These are phyloP conservation scores for Lophochroa leadbeateri DNA, from an alignment of 2,113 vertebrate species.

Conservation along the genomic window DNA sequence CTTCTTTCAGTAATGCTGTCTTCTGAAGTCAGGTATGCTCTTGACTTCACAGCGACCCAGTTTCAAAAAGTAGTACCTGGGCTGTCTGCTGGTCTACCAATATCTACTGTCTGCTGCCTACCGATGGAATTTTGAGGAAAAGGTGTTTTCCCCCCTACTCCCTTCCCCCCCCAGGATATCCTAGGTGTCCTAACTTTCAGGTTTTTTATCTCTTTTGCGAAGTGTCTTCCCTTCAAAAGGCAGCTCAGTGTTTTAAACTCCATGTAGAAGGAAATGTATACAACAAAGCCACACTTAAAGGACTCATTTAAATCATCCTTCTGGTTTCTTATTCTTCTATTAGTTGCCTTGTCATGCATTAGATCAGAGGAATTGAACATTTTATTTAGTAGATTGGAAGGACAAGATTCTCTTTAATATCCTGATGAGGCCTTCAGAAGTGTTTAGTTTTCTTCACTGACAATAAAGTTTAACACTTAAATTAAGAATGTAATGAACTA, in stretches of 20 bases:
- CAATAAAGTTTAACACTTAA: not conserved
- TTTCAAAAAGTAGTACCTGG: not conserved
- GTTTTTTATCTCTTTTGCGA: not conserved
- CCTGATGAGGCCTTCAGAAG: fast-evolving
- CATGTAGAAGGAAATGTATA: not conserved
- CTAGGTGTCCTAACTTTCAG: not conserved
- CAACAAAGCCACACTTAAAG: not conserved
- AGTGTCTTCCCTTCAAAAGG: not conserved
- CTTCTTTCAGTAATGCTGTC: not conserved
- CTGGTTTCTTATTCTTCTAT: not conserved
- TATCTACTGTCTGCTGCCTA: not conserved
- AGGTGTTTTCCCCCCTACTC: not conserved
- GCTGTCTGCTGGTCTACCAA: not conserved
- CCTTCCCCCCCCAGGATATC: not conserved
- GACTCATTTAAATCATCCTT: not conserved
- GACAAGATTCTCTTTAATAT: not conserved
- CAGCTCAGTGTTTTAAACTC: not conserved
- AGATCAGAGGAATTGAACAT: not conserved
- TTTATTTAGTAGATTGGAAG: not conserved
- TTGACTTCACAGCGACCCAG: not conserved
- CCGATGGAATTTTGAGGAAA: not conserved
- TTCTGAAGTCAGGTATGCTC: not conserved
- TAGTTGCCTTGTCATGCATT: not conserved
- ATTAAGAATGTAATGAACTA: not conserved
- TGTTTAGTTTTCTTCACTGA: not conserved